phyloP scores from a whole-genome alignment of 2,797 vertebrate genomes.

The Silurus aristotelis region DNA sequence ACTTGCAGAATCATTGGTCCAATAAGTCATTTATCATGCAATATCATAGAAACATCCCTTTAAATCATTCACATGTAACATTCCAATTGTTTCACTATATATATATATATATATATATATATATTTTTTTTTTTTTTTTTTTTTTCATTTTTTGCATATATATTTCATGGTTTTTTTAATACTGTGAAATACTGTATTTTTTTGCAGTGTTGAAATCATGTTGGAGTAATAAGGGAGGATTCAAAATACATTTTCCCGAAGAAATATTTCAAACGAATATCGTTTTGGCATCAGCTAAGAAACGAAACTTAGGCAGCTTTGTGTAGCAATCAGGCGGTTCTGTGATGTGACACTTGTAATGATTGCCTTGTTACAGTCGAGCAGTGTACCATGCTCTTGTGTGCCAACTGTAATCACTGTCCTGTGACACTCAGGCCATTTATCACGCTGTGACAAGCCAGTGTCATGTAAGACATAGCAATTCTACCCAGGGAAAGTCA shows the following conservation, averaged over 20 bases:
- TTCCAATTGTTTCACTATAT: too few relatives aligned
- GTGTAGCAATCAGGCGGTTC: neutral
- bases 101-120: too few relatives aligned
- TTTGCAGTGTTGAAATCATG: too few relatives aligned
- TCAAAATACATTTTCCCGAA: too few relatives aligned
- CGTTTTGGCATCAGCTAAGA: too few relatives aligned
- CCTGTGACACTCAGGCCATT: neutral
- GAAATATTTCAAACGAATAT: too few relatives aligned
- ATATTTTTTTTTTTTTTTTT: neutral
- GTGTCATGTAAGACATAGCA: neutral
- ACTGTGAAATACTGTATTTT: neutral
- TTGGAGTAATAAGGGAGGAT: too few relatives aligned
- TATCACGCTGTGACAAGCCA: neutral
- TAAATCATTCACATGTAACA: too few relatives aligned
- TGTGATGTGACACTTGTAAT: neutral
- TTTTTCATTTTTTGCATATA: neutral
- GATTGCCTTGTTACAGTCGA: slow-evolving; percentile 20
- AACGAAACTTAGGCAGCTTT: neutral
- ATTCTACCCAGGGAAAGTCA: neutral
- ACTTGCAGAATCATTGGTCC: too few relatives aligned
- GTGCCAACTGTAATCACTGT: slow-evolving; percentile 19
- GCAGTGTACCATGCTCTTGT: neutral
- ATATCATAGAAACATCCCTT: too few relatives aligned
- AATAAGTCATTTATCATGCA: too few relatives aligned
- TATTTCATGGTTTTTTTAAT: neutral